A percentile compares a stretch with the other conserved stretches of the same genome.
These are phyloP conservation scores for Macropis europaea DNA, from an alignment of 2,888 invertebrate species.

Conservation along the genomic window DNA sequence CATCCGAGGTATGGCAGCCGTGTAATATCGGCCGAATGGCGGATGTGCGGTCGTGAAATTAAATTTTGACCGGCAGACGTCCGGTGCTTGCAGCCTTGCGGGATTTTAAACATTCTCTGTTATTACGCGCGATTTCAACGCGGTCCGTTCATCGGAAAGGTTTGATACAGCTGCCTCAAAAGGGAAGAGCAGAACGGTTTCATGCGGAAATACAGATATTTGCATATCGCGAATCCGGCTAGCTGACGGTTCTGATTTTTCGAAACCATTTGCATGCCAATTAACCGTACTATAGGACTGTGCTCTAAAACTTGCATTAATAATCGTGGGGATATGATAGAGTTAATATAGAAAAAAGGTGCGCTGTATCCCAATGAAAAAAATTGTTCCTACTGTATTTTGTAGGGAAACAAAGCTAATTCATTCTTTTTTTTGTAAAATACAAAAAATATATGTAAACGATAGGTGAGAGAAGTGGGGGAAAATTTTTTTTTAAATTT, in stretches of 20 bases:
- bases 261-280: slow-evolving; percentile 36
- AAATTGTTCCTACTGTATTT: too few species aligned
- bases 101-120: not conserved
- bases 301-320: slow-evolving; percentile 1
- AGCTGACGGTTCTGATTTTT: slow-evolving; percentile 21
- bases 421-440: too few species aligned
- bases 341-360: too few species aligned
- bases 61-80: slow-evolving; percentile 35
- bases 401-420: too few species aligned
- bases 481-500: too few species aligned
- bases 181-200: not conserved
- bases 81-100: not conserved
- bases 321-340: not conserved
- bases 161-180: not conserved
- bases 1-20: not conserved
- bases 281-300: slow-evolving; percentile 20
- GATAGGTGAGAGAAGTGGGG: too few species aligned
- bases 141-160: slow-evolving; percentile 3
- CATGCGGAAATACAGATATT: slow-evolving; percentile 7
- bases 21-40: slow-evolving; percentile 23
- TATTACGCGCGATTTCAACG: not conserved
- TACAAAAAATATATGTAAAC: too few species aligned
- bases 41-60: slow-evolving; percentile 39
- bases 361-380: too few species aligned
- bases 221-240: slow-evolving; percentile 26